Evolutionary conservation across 2,888 invertebrate genomes (phyloP).

Genomic region (Lasioglossum vierecki): DNA sequence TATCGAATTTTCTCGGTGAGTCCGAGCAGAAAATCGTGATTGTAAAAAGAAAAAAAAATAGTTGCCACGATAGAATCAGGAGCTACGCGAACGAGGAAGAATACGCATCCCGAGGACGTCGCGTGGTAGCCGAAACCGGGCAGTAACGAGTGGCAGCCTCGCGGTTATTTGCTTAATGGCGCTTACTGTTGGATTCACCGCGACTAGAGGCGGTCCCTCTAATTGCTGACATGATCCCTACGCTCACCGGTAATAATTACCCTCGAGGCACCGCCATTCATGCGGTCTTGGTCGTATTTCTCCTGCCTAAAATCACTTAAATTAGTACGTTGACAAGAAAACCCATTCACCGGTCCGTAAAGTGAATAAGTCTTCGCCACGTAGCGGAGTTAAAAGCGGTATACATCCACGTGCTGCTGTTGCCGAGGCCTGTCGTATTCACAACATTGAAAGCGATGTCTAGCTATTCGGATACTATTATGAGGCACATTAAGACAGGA

Average conservation of each 20-base stretch:
- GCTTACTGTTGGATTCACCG: constrained; percentile 72
- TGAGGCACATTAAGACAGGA: constrained; percentile 49
- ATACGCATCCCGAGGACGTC: constrained; percentile 16
- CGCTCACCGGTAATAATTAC: constrained; percentile 75
- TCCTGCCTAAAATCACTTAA: constrained; percentile 37
- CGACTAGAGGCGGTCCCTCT: constrained; percentile 73
- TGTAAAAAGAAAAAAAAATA: background rate
- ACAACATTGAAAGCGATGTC: constrained; percentile 19
- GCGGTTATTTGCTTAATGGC: constrained; percentile 75
- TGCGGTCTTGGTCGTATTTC: constrained; percentile 32
- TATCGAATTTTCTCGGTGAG: background rate
- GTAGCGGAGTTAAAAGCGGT: background rate
- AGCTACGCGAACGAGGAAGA: background rate
- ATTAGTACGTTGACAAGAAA: constrained; percentile 9
- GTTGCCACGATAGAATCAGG: background rate
- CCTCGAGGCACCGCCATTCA: constrained; percentile 52
- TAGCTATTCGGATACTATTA: constrained; percentile 33
- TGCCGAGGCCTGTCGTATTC: background rate
- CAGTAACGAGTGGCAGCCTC: constrained; percentile 62
- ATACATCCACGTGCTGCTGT: constrained; percentile 17
- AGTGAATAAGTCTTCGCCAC: background rate
- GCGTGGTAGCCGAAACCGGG: constrained; percentile 51
- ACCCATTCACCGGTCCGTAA: background rate
- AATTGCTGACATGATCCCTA: constrained; percentile 77
- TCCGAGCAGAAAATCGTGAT: background rate